Evolutionary conservation across 2,888 invertebrate genomes (phyloP).

Genomic region (Eilema depressum): DNA sequence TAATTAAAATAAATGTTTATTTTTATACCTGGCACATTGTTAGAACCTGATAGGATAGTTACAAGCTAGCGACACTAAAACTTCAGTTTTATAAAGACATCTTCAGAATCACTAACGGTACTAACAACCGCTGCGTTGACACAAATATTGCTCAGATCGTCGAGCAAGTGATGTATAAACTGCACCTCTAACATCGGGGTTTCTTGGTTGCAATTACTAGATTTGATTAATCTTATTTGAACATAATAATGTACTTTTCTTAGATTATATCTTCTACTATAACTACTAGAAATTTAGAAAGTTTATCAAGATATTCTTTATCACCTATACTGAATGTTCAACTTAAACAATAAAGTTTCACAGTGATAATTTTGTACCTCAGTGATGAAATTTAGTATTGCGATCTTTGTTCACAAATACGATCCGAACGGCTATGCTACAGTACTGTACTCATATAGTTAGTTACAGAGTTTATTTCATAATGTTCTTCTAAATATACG

Average conservation of each 20-base stretch:
- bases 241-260: too few relatives aligned
- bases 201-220: background rate
- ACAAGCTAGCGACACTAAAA: background rate
- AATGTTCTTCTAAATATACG: slow-evolving; percentile 60
- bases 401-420: background rate
- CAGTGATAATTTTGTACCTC: background rate
- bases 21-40: slow-evolving; percentile 36
- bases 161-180: background rate
- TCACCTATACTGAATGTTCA: background rate
- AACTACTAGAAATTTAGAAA: too few relatives aligned
- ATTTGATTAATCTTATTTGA: too few relatives aligned
- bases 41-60: slow-evolving; percentile 13
- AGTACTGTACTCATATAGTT: slow-evolving; percentile 50
- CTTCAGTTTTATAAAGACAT: slow-evolving; percentile 13
- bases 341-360: background rate
- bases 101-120: slow-evolving; percentile 64
- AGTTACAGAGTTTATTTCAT: slow-evolving; percentile 62
- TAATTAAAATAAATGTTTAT: slow-evolving; percentile 47
- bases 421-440: too few relatives aligned
- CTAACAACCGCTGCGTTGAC: slow-evolving; percentile 29
- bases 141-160: slow-evolving; percentile 21
- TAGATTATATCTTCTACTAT: too few relatives aligned
- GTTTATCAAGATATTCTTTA: too few relatives aligned
- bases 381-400: background rate
- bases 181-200: background rate